Percentiles rank a stretch among this genome's conserved stretches.
phyloP scores from a whole-genome alignment of 2,797 vertebrate genomes.

The Podarcis siculus region DNA sequence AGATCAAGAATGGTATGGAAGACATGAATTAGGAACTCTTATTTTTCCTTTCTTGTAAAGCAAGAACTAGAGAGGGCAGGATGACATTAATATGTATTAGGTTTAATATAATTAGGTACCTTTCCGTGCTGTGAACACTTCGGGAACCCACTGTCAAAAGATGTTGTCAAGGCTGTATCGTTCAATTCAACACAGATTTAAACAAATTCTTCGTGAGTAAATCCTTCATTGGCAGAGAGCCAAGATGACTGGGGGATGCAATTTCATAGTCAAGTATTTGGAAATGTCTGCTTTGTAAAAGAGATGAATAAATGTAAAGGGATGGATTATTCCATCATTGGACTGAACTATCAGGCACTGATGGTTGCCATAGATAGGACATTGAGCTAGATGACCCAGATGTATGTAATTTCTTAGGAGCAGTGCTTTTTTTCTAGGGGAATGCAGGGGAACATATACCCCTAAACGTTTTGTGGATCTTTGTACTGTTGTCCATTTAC shows the following conservation, averaged over 20 bases:
- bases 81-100: slow-evolving; percentile 18
- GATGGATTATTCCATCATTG: background rate
- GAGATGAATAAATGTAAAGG: background rate
- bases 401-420: background rate
- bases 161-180: slow-evolving; percentile 3
- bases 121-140: slow-evolving; percentile 10
- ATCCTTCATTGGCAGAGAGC: background rate
- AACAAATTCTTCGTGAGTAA: slow-evolving; percentile 28
- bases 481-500: no score
- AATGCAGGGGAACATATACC: no score
- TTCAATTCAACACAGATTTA: slow-evolving; percentile 22
- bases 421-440: no score
- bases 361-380: background rate
- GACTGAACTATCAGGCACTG: background rate
- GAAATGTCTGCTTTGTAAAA: slow-evolving; percentile 15
- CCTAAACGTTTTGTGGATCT: no score
- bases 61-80: background rate
- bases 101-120: slow-evolving; percentile 21
- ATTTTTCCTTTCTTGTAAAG: slow-evolving; percentile 9
- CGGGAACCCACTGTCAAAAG: slow-evolving; percentile 19
- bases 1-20: slow-evolving; percentile 22
- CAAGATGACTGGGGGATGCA: background rate
- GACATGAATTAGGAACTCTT: slow-evolving; percentile 15
- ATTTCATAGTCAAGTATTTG: slow-evolving; percentile 10
- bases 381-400: background rate